A percentile compares a stretch with the other conserved stretches of the same genome.
These are phyloP conservation scores for Brenthis daphne DNA, from an alignment of 2,888 invertebrate genomes.

Conservation along the genomic window DNA sequence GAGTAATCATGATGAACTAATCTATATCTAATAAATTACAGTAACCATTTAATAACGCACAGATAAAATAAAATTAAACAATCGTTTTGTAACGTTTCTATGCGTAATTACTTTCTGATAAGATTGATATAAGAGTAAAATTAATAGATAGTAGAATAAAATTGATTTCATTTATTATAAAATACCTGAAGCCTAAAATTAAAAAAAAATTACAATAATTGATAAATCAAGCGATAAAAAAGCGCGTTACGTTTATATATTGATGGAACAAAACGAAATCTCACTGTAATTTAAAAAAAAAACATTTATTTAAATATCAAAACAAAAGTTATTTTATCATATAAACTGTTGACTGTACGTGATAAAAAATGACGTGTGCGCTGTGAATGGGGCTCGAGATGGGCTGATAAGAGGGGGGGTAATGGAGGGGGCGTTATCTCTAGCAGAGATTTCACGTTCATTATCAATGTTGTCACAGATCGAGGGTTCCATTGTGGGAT, in stretches of 20 bases:
- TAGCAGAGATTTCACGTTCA: constrained; percentile 70
- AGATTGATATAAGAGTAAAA: no score
- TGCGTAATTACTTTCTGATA: no score
- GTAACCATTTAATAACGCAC: neutral
- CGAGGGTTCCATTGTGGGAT: constrained; percentile 45
- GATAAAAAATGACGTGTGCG: constrained; percentile 46
- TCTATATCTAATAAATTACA: no score
- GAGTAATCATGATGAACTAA: no score
- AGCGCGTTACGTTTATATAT: neutral
- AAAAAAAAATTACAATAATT: no score
- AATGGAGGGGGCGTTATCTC: constrained; percentile 60
- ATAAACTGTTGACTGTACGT: constrained; percentile 36
- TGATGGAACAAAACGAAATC: constrained; percentile 1
- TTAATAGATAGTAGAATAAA: no score
- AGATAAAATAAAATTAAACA: neutral
- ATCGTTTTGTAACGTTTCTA: neutral
- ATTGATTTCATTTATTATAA: no score
- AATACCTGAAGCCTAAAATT: no score
- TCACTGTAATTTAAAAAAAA: constrained; percentile 2
- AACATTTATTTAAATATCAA: constrained; percentile 14
- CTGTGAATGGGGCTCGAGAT: constrained; percentile 47
- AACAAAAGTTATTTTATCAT: constrained; percentile 28
- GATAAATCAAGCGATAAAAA: no score
- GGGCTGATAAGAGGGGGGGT: constrained; percentile 42
- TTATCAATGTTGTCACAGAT: constrained; percentile 59